Conservation (phyloP, 2,113 vertebrate species). For the Apteryx mantelli region DNA sequence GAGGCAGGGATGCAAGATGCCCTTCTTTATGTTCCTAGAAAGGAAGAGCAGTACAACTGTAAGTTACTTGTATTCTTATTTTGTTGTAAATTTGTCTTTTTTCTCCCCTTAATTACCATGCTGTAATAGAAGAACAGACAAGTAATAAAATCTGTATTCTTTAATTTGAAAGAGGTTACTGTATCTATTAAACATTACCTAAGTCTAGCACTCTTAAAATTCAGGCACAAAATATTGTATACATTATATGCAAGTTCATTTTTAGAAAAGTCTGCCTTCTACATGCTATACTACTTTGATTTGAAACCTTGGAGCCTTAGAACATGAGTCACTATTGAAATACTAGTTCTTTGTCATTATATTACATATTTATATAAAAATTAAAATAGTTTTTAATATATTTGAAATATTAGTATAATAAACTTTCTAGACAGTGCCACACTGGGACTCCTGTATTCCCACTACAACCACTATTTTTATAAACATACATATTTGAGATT, state of each 20-base stretch:
- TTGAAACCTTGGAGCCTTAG: background rate
- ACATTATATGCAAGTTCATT: background rate
- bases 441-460: background rate
- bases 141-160: background rate
- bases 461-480: background rate
- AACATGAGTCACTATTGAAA: background rate
- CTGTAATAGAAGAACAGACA: background rate
- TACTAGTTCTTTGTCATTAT: background rate
- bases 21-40: slow-evolving; percentile 93
- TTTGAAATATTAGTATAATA: background rate
- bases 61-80: background rate
- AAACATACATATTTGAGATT: background rate
- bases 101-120: background rate
- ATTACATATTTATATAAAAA: background rate
- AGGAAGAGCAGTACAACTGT: background rate
- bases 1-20: slow-evolving; percentile 87
- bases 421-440: background rate
- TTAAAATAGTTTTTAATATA: background rate
- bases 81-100: background rate
- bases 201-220: background rate
- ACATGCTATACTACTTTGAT: background rate
- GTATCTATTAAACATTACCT: background rate
- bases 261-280: background rate
- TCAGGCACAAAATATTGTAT: background rate
- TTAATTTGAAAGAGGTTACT: background rate